phyloP scores from a whole-genome alignment of 2,113 vertebrate species.

The Eulemur rufifrons region DNA sequence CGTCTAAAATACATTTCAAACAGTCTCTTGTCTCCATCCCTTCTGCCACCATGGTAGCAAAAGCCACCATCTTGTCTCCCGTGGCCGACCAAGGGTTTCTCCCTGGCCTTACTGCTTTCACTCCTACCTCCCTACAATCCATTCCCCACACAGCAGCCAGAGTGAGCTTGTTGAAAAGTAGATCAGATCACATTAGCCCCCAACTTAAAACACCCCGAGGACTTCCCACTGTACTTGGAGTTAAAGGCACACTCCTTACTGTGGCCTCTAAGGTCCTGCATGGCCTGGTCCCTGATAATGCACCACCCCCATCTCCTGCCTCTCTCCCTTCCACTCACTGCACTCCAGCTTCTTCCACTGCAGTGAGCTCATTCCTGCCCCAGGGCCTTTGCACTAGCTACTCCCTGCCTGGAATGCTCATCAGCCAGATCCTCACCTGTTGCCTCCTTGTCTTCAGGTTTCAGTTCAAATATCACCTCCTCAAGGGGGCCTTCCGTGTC shows the following conservation, averaged over 20 bases:
- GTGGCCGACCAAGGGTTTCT: not conserved
- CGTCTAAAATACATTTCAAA: not conserved
- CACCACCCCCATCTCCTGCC: not conserved
- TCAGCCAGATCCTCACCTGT: not conserved
- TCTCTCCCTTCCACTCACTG: not conserved
- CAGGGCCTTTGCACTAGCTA: not conserved
- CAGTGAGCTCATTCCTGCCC: not conserved
- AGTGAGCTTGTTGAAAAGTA: not conserved
- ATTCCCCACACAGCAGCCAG: not conserved
- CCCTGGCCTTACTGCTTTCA: not conserved
- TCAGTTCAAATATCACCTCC: not conserved
- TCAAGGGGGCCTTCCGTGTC: not conserved
- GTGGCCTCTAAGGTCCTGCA: not conserved
- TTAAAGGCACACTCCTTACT: not conserved
- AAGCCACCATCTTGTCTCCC: not conserved
- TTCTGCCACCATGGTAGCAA: not conserved
- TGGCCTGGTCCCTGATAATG: not conserved
- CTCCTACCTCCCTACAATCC: not conserved
- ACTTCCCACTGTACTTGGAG: not conserved
- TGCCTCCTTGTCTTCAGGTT: not conserved
- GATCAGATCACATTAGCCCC: not conserved
- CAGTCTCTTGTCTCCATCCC: not conserved
- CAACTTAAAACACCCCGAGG: not conserved
- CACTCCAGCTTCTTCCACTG: not conserved
- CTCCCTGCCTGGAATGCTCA: not conserved